Evolutionary conservation across 2,888 invertebrate genomes (phyloP), one percentile per base, ranked within the genome.

Genomic region (Agrochola macilenta): DNA sequence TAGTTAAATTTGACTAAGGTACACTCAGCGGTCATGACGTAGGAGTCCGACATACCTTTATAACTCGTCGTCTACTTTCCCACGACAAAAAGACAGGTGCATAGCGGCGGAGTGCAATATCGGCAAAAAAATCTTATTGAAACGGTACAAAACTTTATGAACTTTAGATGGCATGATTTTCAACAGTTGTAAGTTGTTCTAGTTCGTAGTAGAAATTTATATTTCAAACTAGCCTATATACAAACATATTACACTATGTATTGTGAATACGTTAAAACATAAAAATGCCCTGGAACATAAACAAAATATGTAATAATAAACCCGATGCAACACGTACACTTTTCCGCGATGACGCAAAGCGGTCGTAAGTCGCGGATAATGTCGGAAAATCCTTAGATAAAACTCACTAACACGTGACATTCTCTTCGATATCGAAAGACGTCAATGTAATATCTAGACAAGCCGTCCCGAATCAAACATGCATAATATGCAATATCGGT

Each of bases 271-370:
- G 35, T 72, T 63, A 57, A 39, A 66, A 70, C 20, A 49, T 69
- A 58, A 60, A 58, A 71, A 74, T 69, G 30, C 23, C 61, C n/a
- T 76, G 35, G 14, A 61, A 57, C 26, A 68, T 69, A 78, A 84
- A 76, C 66, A 73, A 58, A 74, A 70, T 75, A n/a, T n/a, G n/a
- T n/a, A 79, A 79, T 71, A 82, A 77, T 71, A 79, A 66, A 64
- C 65, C 35, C 61, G 69, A 69, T 46, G 58, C 57, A 84, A 76
- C 61, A 73, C 54, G 73, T 74, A 79, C 58, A 75, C 76, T 79
- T 87, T 82, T 64, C 78, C 63, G 49, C 54, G 69, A 70, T 86
- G 88, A 83, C 86, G 88, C 65, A 78, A 73, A 85, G 69, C 70
- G 57, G 46, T 76, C 57, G 54, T 70, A 74, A 84, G 61, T 72